A percentile compares a stretch with the other conserved stretches of the same genome.
Conservation (phyloP, 1,140 invertebrate genomes). For the Nylanderia fulva region DNA sequence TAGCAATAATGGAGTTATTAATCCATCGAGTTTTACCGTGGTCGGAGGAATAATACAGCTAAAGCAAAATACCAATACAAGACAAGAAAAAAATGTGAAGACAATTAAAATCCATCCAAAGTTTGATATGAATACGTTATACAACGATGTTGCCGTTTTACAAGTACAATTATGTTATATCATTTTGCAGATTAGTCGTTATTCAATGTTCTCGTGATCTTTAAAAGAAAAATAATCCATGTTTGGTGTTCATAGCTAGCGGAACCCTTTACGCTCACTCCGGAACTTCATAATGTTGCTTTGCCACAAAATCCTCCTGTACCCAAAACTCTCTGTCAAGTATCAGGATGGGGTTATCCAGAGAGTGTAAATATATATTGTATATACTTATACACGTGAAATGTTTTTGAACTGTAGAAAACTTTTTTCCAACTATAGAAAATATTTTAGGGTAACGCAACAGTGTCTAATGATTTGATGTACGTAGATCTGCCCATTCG, state of each 20-base stretch:
- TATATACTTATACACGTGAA: background rate
- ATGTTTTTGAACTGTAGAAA: background rate
- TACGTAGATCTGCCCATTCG: conserved; percentile 84
- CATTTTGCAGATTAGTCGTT: background rate
- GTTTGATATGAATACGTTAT: conserved; percentile 48
- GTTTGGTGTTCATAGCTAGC: conserved; percentile 56
- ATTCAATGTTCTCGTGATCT: background rate
- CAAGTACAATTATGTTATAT: conserved; percentile 63
- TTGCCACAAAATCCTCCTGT: background rate
- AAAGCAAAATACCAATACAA: background rate
- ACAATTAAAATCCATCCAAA: conserved; percentile 68
- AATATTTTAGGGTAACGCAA: conserved; percentile 58
- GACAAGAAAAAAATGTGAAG: conserved; percentile 67
- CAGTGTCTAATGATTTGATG: conserved; percentile 75
- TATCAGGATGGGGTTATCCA: conserved; percentile 84
- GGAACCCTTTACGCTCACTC: conserved; percentile 48
- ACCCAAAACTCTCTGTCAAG: conserved; percentile 75
- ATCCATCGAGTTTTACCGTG: conserved; percentile 70
- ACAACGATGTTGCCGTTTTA: conserved; percentile 79
- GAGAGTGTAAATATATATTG: conserved; percentile 66
- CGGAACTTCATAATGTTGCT: conserved; percentile 26
- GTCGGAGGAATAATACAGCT: conserved; percentile 74
- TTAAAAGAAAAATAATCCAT: background rate
- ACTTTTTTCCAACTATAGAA: background rate
- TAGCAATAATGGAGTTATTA: conserved; percentile 19